Percentiles rank a stretch among this genome's conserved stretches.
Evolutionary conservation across 2,888 invertebrate genomes (phyloP).

Genomic region (Xestia sexstrigata): DNA sequence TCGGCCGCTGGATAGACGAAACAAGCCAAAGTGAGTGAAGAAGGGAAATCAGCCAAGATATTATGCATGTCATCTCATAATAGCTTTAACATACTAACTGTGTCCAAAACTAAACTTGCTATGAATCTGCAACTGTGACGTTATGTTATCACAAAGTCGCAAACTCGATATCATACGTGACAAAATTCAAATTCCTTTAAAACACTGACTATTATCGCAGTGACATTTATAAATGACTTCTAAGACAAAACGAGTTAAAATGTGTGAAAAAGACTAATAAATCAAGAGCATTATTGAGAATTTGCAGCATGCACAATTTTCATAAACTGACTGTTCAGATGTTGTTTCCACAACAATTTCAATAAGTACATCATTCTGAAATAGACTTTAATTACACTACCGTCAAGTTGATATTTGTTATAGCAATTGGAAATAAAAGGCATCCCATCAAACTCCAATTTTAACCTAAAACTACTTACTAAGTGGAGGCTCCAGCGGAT

Average conservation of each 20-base stretch:
- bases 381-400: background rate
- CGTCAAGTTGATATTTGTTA: background rate
- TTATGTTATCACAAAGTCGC: background rate
- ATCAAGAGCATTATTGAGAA: background rate
- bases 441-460: too few species aligned
- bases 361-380: background rate
- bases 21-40: background rate
- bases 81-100: background rate
- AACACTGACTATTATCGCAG: background rate
- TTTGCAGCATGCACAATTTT: background rate
- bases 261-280: background rate
- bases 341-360: background rate
- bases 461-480: constrained; percentile 87
- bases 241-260: too few species aligned
- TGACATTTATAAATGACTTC: background rate
- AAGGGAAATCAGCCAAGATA: background rate
- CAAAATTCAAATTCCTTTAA: background rate
- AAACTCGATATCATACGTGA: background rate
- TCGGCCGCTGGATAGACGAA: constrained; percentile 89
- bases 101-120: background rate
- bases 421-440: background rate
- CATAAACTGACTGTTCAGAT: background rate
- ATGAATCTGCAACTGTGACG: background rate
- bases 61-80: background rate
- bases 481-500: constrained; percentile 96